Evolutionary conservation across 1,140 invertebrate genomes (phyloP).

Genomic region (Latrodectus geometricus): DNA sequence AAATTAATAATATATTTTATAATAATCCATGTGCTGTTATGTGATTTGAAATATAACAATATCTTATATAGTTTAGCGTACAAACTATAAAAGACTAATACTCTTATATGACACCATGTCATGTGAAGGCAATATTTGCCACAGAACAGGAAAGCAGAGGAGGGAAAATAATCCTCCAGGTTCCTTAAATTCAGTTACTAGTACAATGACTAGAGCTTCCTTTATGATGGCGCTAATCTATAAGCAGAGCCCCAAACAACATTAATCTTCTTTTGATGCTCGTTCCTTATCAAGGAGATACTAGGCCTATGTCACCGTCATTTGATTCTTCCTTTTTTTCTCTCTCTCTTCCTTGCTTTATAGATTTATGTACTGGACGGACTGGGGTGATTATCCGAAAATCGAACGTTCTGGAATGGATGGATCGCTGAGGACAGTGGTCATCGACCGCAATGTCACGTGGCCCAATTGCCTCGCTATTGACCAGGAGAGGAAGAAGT

Average conservation of each 20-base stretch:
- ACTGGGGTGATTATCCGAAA: slow-evolving; percentile 72
- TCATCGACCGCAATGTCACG: slow-evolving; percentile 72
- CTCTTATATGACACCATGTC: too few species aligned
- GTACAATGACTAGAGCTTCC: background rate
- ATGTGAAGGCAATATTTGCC: background rate
- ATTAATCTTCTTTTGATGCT: slow-evolving; percentile 44
- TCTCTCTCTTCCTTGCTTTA: background rate
- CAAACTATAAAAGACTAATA: background rate
- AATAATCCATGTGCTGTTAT: too few species aligned
- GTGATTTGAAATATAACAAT: background rate
- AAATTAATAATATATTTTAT: too few species aligned
- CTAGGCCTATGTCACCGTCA: slow-evolving; percentile 23
- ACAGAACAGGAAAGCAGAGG: background rate
- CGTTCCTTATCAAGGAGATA: slow-evolving; percentile 30
- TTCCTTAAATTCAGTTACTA: background rate
- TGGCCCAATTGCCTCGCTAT: slow-evolving; percentile 77
- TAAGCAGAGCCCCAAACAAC: background rate
- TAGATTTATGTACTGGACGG: slow-evolving; percentile 71
- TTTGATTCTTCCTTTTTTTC: background rate
- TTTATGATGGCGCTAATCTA: background rate
- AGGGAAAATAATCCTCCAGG: background rate
- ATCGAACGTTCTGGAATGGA: slow-evolving; percentile 74
- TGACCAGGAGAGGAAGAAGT: slow-evolving; percentile 73
- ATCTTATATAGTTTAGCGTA: background rate
- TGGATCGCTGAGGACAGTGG: slow-evolving; percentile 73